Percentiles rank a stretch among this genome's conserved stretches.
Evolutionary conservation across 2,797 vertebrate species (phyloP).

Genomic region (Pseudochromis fuscus): DNA sequence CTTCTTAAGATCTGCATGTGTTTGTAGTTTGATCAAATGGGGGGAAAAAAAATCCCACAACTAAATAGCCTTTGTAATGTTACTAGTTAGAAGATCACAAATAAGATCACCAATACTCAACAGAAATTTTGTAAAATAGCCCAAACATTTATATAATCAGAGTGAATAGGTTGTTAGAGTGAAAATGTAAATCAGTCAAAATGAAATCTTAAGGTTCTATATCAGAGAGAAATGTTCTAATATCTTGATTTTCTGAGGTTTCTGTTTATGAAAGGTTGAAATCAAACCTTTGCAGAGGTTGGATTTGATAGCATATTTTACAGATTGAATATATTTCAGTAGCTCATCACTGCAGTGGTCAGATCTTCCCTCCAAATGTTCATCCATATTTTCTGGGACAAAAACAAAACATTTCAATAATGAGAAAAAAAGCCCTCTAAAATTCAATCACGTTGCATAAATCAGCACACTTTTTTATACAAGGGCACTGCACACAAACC

Average conservation of each 20-base stretch:
- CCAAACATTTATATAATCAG: neutral
- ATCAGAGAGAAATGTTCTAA: no score
- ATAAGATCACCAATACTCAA: neutral
- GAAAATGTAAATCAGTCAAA: neutral
- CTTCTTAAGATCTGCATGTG: no score
- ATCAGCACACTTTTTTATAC: neutral
- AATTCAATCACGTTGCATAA: neutral
- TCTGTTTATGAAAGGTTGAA: neutral
- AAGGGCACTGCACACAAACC: neutral
- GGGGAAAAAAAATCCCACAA: no score
- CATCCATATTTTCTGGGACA: neutral
- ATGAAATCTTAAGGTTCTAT: no score
- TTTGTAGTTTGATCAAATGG: no score
- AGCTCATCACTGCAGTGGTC: no score
- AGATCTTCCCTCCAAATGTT: neutral
- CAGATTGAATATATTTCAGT: neutral
- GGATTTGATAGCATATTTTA: neutral
- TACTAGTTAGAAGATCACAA: neutral
- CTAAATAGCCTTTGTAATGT: no score
- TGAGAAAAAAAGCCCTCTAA: neutral
- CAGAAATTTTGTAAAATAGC: neutral
- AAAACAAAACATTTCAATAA: neutral
- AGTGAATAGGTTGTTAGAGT: neutral
- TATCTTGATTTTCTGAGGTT: no score
- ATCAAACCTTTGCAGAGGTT: neutral